These are phyloP conservation scores for Merops nubicus DNA, from an alignment of 2,113 vertebrate genomes.

Conservation along the genomic window DNA sequence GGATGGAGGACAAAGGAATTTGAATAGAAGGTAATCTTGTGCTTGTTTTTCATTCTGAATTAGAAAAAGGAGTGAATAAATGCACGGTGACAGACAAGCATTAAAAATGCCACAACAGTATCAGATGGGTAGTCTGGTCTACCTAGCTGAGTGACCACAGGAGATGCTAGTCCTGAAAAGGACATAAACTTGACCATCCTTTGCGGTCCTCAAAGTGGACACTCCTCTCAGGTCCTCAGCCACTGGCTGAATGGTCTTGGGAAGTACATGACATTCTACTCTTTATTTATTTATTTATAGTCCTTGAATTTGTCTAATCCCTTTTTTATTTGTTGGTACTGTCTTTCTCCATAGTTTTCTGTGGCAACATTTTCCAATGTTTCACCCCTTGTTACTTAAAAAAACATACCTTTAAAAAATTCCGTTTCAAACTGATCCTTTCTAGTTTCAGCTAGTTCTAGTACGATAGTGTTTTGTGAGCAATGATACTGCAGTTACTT, in stretches of 20 bases:
- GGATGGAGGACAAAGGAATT: neutral
- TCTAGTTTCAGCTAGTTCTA: neutral
- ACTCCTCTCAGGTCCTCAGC: rapidly evolving
- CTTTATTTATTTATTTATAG: neutral
- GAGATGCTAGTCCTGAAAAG: neutral
- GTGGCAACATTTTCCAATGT: neutral
- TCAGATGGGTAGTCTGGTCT: neutral
- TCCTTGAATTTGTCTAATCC: neutral
- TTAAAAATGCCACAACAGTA: neutral
- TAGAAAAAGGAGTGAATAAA: neutral
- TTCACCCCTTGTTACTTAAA: neutral
- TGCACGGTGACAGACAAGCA: neutral
- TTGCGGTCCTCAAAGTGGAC: neutral
- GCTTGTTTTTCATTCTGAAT: neutral
- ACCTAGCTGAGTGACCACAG: neutral
- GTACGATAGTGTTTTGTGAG: neutral
- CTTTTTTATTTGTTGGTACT: neutral
- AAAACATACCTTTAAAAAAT: neutral
- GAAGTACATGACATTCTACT: neutral
- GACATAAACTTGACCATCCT: neutral
- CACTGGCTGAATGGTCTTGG: neutral
- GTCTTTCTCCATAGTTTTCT: neutral
- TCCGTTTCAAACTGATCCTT: neutral
- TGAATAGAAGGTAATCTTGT: neutral
- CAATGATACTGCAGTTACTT: neutral